Base-by-base conservation (phyloP, 2,113 vertebrate genomes). In the Okapia johnstoni region DNA sequence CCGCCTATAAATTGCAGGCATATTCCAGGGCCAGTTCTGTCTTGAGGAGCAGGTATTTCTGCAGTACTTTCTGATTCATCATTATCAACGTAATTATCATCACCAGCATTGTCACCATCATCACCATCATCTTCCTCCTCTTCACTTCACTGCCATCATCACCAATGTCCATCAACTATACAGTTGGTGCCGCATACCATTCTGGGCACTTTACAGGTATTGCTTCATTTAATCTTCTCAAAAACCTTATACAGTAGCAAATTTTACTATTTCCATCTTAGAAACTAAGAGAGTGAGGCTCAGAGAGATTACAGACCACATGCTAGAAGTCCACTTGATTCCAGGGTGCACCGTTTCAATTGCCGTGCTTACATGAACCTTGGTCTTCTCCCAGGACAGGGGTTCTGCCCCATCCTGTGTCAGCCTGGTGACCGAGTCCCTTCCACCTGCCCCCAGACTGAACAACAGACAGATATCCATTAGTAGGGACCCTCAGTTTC, bases 281-380 rank as follows among this genome's bases (percentile, higher is more conserved):
- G 93, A 28, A 88, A 52, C 14, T 26, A 57, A 77, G 73, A 80
- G 21, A 61, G 73, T 73, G 58, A 89, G 21, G 15, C 33, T 87
- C 1, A 17, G 7, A 84, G 33, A 63, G 25, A 79, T n/a, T 25
- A 36, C 13, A 89, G 61, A 80, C 25, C 21, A 48, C 23, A 1
- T 25, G 52, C 33, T 25, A 50, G 5, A 61, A 95, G 14, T 89
- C 88, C 13, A 9, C 7, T 11, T 33, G 15, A 43, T 36, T 40
- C 11, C 4, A 6, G 17, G 14, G 6, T 12, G 0, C 57, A 79
- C 6, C 5, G 1, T 50, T 17, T 58, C 33, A 26, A 36, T 1
- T 23, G 87, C 30, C 33, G 40, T 9, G 9, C 23, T 66, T 79
- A 70, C 2, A 40, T 40, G 40, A 70, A 36, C 13, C 50, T 11